phyloP scores from a whole-genome alignment of 2,113 vertebrate genomes.

The Motacilla tschutschensis region DNA sequence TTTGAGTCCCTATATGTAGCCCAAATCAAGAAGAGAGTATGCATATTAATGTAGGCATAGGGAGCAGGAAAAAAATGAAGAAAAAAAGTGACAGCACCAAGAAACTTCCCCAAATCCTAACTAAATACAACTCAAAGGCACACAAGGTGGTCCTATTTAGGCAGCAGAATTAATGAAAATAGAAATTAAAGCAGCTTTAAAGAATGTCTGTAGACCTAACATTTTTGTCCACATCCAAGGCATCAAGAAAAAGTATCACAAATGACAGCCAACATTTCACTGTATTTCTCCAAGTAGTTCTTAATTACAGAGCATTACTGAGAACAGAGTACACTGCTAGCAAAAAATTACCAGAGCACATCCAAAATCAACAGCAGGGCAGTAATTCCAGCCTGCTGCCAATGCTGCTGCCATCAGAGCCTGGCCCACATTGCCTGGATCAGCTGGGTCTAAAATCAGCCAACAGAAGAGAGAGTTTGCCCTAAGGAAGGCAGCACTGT shows the following conservation, averaged over 20 bases:
- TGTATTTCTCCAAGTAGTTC: background rate
- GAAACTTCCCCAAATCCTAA: background rate
- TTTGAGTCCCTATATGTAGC: background rate
- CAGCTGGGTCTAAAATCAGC: background rate
- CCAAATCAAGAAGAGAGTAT: background rate
- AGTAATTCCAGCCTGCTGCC: background rate
- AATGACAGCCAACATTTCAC: background rate
- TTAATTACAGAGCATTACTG: background rate
- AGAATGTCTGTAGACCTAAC: background rate
- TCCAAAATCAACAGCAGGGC: background rate
- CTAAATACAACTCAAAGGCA: background rate
- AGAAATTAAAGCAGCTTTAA: background rate
- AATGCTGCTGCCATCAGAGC: background rate
- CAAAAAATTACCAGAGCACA: background rate
- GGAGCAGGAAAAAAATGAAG: background rate
- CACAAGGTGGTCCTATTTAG: background rate
- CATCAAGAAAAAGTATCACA: background rate
- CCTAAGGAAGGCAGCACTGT: background rate
- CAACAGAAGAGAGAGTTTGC: accelerated
- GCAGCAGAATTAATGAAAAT: background rate
- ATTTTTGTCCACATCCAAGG: background rate
- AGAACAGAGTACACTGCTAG: background rate
- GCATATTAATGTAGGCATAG: background rate
- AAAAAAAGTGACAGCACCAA: background rate
- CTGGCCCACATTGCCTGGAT: background rate